Evolutionary conservation across 2,797 vertebrate species (phyloP), one percentile per base, ranked within the genome.

Genomic region (Onychomys torridus): DNA sequence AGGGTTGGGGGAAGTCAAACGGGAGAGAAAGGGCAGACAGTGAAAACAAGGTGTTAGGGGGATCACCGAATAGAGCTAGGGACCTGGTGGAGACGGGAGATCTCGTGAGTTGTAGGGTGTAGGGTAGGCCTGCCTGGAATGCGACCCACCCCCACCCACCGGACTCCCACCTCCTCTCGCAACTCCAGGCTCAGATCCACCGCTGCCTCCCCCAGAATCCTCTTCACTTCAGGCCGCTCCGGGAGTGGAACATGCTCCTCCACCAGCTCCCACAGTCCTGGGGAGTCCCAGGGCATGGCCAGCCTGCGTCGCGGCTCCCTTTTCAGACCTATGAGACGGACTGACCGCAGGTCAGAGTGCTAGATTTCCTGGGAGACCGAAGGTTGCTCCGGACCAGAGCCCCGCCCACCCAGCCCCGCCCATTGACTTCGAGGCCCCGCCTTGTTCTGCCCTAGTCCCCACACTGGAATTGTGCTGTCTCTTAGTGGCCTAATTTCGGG

Each of bases 121-220:
- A 81, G n/a, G n/a, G n/a, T n/a, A n/a, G n/a, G n/a, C n/a, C n/a
- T n/a, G 49, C 71, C 89, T 49, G 76, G 73, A 71, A 49, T 61
- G 43, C 37, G 86, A 57, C 91, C 81, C 63, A 69, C 90, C 34
- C 63, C 40, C 73, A 43, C 16, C 57, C 76, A 77, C 86, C 73
- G 21, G 83, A 69, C 81, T 86, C 98, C 98, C 97, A 99, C 99
- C 99, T 99, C 99, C 52, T 97, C 91, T 93, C 99, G 98, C 71
- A 99, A 97, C 84, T 99, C 99, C 89, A 98, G 98, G 96, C 99
- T 99, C 96, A 98, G 98, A 97, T 99, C 99, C 87, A 99, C 98
- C 84, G 98, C 97, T 16, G 98, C 96, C 81, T 98, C 97, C 78
- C 99, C 99, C 91, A 99, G 97, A 61, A 98, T 98, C 63, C 95